Base-by-base conservation (phyloP, 1,140 invertebrate species). In the Macrosteles quadrilineatus region DNA sequence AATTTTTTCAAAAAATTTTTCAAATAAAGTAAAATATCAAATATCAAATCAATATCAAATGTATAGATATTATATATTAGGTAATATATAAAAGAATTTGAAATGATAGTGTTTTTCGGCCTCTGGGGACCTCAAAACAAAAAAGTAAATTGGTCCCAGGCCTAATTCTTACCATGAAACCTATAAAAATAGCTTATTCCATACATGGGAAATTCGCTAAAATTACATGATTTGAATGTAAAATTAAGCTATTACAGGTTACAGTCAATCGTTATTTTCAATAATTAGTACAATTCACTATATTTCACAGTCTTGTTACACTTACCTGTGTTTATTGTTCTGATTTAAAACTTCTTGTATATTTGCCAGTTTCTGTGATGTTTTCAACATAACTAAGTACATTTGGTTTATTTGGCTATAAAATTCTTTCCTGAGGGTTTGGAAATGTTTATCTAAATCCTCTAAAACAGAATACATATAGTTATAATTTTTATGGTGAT, bases 361-460 rank as follows among this genome's bases (percentile, higher is more conserved):
- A 1, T 67, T 30, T 1, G 23, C 36, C 29, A 47, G 17, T 67
- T 47, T 47, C 31, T 63, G 27, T 1, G 19, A 17, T 63, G 29
- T 63, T 14, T 63, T 63, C 14, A 63, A 27, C 17, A 63, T 25
- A 6, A 63, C 3, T 2, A n/a, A n/a, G 1, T 63, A 14, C 14
- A 63, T 63, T n/a, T n/a, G 14, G 19, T 21, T 50, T 19, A 50
- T 21, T 67, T 80, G 77, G 17, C 77, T 76, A 0, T 70, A 73
- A 14, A 80, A 67, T 31, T 78, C 76, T 6, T 68, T 71, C 70
- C 79, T 78, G 47, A 81, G 47, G 62, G 75, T 76, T 17, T 73
- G 70, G 64, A 81, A 78, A 29, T 78, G 71, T 47, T 80, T 76
- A 32, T 80, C 77, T 17, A 80, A 75, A 30, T 81, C 78, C 57